A percentile compares a stretch with the other conserved stretches of the same genome.
Evolutionary conservation across 1,140 invertebrate genomes (phyloP).

Genomic region (Camponotus floridanus): DNA sequence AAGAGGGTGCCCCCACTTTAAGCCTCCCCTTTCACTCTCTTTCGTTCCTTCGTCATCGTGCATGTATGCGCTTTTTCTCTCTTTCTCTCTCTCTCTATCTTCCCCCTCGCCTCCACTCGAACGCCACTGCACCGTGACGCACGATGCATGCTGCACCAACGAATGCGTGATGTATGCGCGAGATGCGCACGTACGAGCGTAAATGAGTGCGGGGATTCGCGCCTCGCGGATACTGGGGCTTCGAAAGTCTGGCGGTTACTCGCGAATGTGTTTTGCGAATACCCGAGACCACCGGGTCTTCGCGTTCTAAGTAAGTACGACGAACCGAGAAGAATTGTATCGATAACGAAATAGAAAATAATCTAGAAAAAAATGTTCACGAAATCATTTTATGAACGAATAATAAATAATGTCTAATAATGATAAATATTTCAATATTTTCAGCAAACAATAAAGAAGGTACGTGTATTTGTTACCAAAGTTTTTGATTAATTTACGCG

Average conservation of each 20-base stretch:
- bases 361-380: background rate
- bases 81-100: background rate
- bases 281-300: background rate
- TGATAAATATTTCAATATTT: background rate
- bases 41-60: conserved; percentile 30
- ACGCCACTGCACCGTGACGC: conserved; percentile 54
- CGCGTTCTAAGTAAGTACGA: background rate
- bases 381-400: background rate
- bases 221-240: conserved; percentile 63
- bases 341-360: background rate
- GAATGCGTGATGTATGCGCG: conserved; percentile 64
- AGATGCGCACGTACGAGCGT: conserved; percentile 68
- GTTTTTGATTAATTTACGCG: conserved; percentile 39
- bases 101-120: conserved; percentile 21
- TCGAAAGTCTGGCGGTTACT: background rate
- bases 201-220: conserved; percentile 66
- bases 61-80: background rate
- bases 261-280: conserved; percentile 8
- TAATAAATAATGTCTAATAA: no score
- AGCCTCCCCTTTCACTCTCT: conserved; percentile 15
- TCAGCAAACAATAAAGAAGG: conserved; percentile 11
- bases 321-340: background rate
- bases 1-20: conserved; percentile 21
- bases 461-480: conserved; percentile 11
- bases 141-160: conserved; percentile 44